Percentiles rank a stretch among this genome's conserved stretches.
Conservation (phyloP, 2,113 vertebrate genomes). For the Hemicordylus capensis region DNA sequence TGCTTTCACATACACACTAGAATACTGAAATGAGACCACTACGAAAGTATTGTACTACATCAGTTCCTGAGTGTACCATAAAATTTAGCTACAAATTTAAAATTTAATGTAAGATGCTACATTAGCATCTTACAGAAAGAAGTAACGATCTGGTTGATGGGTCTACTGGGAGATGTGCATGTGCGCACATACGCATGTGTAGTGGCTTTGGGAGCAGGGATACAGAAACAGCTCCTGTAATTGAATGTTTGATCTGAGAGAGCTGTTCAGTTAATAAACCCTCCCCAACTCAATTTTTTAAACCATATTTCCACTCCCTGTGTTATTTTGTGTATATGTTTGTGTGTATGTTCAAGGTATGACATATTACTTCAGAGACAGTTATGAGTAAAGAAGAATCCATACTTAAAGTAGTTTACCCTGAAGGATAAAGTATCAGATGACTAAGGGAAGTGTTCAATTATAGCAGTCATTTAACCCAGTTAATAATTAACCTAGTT, state of each 20-base stretch:
- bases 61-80: neutral
- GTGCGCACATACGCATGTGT: too few relatives aligned
- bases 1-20: neutral
- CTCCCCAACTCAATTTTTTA: neutral
- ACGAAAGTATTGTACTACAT: neutral
- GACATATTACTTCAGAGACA: neutral
- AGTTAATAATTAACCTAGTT: neutral
- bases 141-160: neutral
- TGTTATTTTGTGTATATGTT: neutral
- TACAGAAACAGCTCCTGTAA: neutral
- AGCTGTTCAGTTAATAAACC: neutral
- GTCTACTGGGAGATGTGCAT: neutral
- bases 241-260: neutral
- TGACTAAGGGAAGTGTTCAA: neutral
- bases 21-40: neutral
- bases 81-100: too few relatives aligned
- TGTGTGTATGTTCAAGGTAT: neutral
- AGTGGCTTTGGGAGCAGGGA: too few relatives aligned
- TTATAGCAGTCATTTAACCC: neutral
- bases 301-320: neutral
- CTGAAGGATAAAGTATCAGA: neutral
- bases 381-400: neutral
- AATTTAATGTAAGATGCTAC: neutral
- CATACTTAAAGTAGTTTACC: neutral
- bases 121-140: neutral